These are phyloP conservation scores for Laodelphax striatellus DNA, from an alignment of 1,140 invertebrate genomes.

Conservation along the genomic window DNA sequence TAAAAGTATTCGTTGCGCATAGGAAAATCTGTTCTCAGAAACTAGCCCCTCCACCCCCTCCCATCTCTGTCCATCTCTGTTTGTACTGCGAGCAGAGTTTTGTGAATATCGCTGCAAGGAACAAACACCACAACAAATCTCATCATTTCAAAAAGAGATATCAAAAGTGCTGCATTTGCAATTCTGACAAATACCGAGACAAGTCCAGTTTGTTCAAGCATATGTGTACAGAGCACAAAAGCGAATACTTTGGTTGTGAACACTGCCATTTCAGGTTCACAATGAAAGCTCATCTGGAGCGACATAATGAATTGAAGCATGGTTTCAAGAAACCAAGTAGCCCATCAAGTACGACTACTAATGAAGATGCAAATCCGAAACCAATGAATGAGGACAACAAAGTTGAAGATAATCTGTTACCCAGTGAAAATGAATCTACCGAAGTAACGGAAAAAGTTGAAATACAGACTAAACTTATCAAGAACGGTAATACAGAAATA, in stretches of 20 bases:
- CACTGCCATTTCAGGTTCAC: slow-evolving; percentile 23
- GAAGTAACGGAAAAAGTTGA: too few relatives aligned
- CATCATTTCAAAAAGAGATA: slow-evolving; percentile 22
- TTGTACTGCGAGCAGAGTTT: slow-evolving; percentile 25
- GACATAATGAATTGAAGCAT: slow-evolving; percentile 15
- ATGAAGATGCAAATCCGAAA: background rate
- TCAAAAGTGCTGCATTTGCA: slow-evolving; percentile 23
- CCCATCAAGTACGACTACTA: background rate
- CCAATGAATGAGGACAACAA: background rate
- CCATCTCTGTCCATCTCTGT: slow-evolving; percentile 11
- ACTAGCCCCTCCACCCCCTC: background rate
- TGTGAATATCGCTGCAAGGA: slow-evolving; percentile 13
- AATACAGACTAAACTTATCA: too few relatives aligned
- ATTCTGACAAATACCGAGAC: slow-evolving; percentile 16
- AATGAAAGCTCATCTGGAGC: slow-evolving; percentile 14
- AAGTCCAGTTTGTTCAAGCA: slow-evolving; percentile 20
- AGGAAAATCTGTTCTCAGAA: slow-evolving; percentile 9
- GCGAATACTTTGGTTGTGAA: slow-evolving; percentile 20
- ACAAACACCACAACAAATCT: slow-evolving; percentile 20
- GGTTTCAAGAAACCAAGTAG: background rate
- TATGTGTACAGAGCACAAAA: slow-evolving; percentile 16
- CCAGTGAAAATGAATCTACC: slow-evolving; percentile 2
- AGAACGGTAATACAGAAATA: too few relatives aligned
- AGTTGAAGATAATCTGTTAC: background rate
- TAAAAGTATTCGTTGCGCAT: slow-evolving; percentile 10